A percentile compares a stretch with the other conserved stretches of the same genome.
Conservation (phyloP, 92 coral and sea anemone genomes). For the Blastomussa wellsi region DNA sequence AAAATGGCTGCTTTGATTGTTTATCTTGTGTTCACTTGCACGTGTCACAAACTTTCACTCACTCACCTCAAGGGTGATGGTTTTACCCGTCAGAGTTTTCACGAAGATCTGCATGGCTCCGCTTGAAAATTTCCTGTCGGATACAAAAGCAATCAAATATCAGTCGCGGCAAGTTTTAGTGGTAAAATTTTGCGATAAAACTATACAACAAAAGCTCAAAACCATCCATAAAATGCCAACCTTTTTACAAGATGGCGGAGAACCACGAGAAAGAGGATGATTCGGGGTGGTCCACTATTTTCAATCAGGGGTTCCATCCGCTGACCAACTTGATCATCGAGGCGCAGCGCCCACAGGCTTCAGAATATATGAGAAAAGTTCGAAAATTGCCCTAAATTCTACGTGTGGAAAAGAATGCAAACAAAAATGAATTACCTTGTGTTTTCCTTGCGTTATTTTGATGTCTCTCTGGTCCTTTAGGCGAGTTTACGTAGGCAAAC, state of each 20-base stretch:
- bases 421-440: too few species aligned
- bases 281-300: conserved; percentile 18
- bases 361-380: too few species aligned
- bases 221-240: conserved; percentile 46
- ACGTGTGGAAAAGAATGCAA: too few species aligned
- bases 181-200: not conserved
- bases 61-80: conserved; percentile 97
- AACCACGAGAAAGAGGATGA: conserved; percentile 91
- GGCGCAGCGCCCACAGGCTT: not conserved
- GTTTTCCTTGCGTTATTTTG: too few species aligned
- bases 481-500: too few species aligned
- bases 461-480: too few species aligned
- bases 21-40: conserved; percentile 12
- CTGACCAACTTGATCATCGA: conserved; percentile 3
- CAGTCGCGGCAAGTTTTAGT: not conserved
- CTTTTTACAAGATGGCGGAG: conserved; percentile 87
- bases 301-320: conserved; percentile 18
- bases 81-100: conserved; percentile 98
- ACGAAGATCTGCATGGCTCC: conserved; percentile 99
- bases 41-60: conserved; percentile 17
- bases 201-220: conserved; percentile 3
- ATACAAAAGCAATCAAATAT: conserved; percentile 31
- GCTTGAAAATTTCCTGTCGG: conserved; percentile 69
- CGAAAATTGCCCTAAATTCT: too few species aligned
- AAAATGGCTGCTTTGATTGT: not conserved